A percentile compares a stretch with the other conserved stretches of the same genome.
Evolutionary conservation across 2,888 invertebrate genomes (phyloP).

Genomic region (Gisinianus flammeolus): DNA sequence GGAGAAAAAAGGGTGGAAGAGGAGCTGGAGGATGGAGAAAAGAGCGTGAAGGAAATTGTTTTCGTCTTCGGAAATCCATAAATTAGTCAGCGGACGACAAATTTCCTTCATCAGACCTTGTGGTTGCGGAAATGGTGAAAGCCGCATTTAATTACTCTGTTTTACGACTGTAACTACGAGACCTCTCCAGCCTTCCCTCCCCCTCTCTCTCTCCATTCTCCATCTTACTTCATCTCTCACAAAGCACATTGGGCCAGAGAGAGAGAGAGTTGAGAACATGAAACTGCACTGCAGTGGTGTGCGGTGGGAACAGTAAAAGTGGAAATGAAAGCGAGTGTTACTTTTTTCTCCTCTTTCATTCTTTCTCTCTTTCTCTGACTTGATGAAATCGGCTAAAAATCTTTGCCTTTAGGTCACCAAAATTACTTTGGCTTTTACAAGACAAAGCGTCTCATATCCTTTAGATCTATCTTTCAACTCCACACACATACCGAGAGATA

Average conservation of each 20-base stretch:
- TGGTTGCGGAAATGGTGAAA: conserved; percentile 43
- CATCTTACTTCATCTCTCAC: not conserved
- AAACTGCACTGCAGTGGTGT: not conserved
- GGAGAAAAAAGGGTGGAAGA: no score
- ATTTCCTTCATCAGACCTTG: conserved; percentile 45
- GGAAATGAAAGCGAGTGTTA: no score
- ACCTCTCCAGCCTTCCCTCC: not conserved
- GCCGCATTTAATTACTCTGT: conserved; percentile 48
- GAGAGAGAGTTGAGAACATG: not conserved
- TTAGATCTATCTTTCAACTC: not conserved
- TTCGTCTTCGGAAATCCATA: conserved; percentile 49
- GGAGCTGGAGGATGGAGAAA: not conserved
- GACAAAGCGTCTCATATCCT: not conserved
- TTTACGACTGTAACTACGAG: conserved; percentile 10
- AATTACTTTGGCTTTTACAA: not conserved
- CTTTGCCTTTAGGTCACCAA: not conserved
- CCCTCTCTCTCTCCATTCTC: not conserved
- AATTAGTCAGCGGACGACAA: conserved; percentile 48
- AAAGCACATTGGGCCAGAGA: not conserved
- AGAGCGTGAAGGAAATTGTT: conserved; percentile 34
- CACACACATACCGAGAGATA: not conserved
- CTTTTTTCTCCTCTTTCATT: not conserved
- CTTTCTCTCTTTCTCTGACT: not conserved
- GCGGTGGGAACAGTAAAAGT: no score
- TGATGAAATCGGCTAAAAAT: no score